Evolutionary conservation across 2,888 invertebrate species (phyloP), one percentile per base, ranked within the genome.

Genomic region (Maniola hyperantus): DNA sequence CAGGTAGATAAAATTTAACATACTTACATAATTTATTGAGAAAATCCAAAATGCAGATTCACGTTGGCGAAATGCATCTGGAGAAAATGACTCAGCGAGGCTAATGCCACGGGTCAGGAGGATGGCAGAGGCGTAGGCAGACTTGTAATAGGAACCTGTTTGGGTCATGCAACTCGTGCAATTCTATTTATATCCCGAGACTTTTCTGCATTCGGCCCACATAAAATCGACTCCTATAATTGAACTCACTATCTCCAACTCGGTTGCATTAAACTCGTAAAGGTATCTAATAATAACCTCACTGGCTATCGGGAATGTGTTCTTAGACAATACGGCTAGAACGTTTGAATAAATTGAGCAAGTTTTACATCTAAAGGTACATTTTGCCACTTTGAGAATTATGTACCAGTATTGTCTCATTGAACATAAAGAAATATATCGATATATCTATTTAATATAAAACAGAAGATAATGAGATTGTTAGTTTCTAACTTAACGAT

Each of bases 81-180:
- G 71, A 72, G 66, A 67, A 74, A 79, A 82, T 87, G 83, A 87
- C 78, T 88, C 85, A 86, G 76, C 76, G 75, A 78, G 79, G 79
- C 79, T 81, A 82, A 82, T 72, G 71, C 69, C 73, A 71, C 75
- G 78, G 79, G 81, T 85, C 85, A 87, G 80, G 79, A 83, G 77
- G 85, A 83, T 81, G 78, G 81, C 77, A 78, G 78, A 74, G 77
- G 84, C 81, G 90, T 89, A 83, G 89, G 90, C 81, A 77, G 73
- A 81, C 85, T 83, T 81, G 83, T 78, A 82, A 77, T 78, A 80
- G 82, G 83, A 91, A 91, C 91, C 90, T 87, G 91, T 91, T 91
- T 86, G 82, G 87, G 88, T 88, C 87, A 87, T 86, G 83, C 86
- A 89, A 87, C 88, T 85, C 83, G 81, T 84, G 83, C 82, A 76